Percentiles rank a stretch among this genome's conserved stretches.
phyloP scores from a whole-genome alignment of 1,140 invertebrate genomes.

The Leptestheria dahalacensis region DNA sequence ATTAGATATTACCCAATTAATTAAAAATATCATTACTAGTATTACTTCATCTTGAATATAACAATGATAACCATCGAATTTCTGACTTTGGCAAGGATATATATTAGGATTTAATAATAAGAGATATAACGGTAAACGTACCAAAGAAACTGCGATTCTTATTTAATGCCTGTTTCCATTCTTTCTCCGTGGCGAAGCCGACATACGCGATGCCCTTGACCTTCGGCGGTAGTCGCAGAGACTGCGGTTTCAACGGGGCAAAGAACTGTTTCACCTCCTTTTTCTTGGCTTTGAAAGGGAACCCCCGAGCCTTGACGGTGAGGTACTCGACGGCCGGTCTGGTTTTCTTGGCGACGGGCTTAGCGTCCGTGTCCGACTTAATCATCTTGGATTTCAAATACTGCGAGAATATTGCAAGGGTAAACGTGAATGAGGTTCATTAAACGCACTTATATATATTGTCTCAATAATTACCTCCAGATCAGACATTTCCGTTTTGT shows the following conservation, averaged over 20 bases:
- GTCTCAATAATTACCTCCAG: constrained; percentile 38
- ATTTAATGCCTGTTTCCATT: constrained; percentile 60
- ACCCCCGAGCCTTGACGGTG: constrained; percentile 39
- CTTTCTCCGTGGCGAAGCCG: constrained; percentile 67
- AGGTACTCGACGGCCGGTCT: constrained; percentile 24
- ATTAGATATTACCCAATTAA: not conserved
- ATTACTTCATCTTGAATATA: too few species aligned
- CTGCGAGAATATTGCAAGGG: constrained; percentile 12
- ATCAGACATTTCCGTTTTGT: constrained; percentile 51
- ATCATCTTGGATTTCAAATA: constrained; percentile 26
- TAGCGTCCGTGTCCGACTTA: constrained; percentile 35
- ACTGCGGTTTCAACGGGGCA: constrained; percentile 54
- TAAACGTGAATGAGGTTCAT: not conserved
- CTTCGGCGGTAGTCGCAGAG: constrained; percentile 60
- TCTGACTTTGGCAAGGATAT: too few species aligned
- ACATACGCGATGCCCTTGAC: constrained; percentile 77
- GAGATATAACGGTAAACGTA: constrained; percentile 28
- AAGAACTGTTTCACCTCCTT: constrained; percentile 73
- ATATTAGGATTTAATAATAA: too few species aligned
- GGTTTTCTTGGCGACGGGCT: constrained; percentile 21
- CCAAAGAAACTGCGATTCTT: constrained; percentile 77
- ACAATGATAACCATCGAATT: too few species aligned
- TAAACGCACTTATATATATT: constrained; percentile 15
- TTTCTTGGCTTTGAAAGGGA: constrained; percentile 56
- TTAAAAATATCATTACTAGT: too few species aligned